Evolutionary conservation across 2,888 invertebrate genomes (phyloP), one percentile per base, ranked within the genome.

Genomic region (Mechanitis messenoides): DNA sequence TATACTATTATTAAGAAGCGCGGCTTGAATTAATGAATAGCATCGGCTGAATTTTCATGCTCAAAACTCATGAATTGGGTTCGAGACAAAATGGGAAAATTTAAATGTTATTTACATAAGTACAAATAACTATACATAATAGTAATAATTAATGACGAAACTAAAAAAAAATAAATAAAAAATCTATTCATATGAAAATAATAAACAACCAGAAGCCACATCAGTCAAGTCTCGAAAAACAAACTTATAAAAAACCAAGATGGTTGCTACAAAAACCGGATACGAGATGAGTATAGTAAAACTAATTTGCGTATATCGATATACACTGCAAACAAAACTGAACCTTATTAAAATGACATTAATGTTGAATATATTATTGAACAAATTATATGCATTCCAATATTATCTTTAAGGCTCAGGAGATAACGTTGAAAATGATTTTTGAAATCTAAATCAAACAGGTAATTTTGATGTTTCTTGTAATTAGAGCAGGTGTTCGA

Each of bases 401-500:
- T 38, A 42, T 56, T 47, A 28, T 38, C 31, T 42, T 33, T 55
- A 63, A 20, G 0, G 2, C 0, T 0, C 1, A 33, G 0, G 0
- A 0, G 7, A 58, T 60, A 62, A 50, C 47, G 60, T 55, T 47
- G 11, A 46, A 28, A 55, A 50, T 7, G 2, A 7, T 57, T 46
- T 45, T 33, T 1, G 28, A n/a, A 3, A 28, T 38, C 47, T 28
- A 59, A 54, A 63, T 53, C 28, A 33, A 63, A 53, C 59, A 64
- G 57, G 59, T 54, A 46, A 58, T 60, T 61, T 64, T 68, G 65
- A 65, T 65, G 65, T 63, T 65, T 63, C 60, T 61, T 65, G 65
- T 68, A 70, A 70, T 69, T 69, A 65, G 70, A 64, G 69, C 70
- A 69, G 70, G 70, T 70, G 69, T 67, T 65, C 64, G 58, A 58